Conservation (phyloP, 30 jellyfish, hydroid and myxozoan species). For the Phacellophora camtschatica region DNA sequence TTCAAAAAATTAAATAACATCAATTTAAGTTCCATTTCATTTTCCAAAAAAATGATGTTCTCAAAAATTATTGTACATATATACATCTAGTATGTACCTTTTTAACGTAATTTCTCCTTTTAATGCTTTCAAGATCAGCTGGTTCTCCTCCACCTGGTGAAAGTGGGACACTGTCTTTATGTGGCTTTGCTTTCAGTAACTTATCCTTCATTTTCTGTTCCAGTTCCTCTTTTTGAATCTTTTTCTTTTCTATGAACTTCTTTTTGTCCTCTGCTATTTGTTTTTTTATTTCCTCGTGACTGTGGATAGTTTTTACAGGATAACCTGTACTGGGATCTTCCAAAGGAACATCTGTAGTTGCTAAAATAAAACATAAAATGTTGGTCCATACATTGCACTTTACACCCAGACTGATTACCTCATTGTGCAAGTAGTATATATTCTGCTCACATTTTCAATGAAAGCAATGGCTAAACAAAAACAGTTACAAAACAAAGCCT, state of each 20-base stretch:
- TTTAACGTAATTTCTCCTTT: slow-evolving; percentile 73
- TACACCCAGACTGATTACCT: too few species aligned
- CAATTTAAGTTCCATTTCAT: too few species aligned
- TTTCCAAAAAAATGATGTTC: too few species aligned
- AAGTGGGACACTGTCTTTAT: slow-evolving; percentile 53
- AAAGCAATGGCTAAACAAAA: too few species aligned
- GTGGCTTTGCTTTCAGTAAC: slow-evolving; percentile 80
- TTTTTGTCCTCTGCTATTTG: slow-evolving; percentile 76
- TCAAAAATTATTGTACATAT: too few species aligned
- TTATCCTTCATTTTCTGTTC: slow-evolving; percentile 63
- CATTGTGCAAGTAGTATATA: too few species aligned
- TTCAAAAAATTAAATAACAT: too few species aligned
- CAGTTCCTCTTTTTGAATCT: slow-evolving; percentile 72
- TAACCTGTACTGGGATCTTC: slow-evolving; percentile 67
- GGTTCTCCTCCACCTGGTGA: slow-evolving; percentile 97
- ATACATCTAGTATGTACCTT: slow-evolving; percentile 76
- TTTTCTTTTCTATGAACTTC: slow-evolving; percentile 73
- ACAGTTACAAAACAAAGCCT: too few species aligned
- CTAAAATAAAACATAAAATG: too few species aligned
- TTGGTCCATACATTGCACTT: too few species aligned
- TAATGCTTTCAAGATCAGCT: slow-evolving; percentile 72
- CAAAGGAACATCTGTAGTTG: slow-evolving; percentile 2
- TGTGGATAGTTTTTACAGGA: not conserved
- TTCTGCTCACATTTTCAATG: too few species aligned
- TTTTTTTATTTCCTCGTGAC: slow-evolving; percentile 65